phyloP scores from a whole-genome alignment of 2,888 invertebrate species.

The Frankliniella intonsa region DNA sequence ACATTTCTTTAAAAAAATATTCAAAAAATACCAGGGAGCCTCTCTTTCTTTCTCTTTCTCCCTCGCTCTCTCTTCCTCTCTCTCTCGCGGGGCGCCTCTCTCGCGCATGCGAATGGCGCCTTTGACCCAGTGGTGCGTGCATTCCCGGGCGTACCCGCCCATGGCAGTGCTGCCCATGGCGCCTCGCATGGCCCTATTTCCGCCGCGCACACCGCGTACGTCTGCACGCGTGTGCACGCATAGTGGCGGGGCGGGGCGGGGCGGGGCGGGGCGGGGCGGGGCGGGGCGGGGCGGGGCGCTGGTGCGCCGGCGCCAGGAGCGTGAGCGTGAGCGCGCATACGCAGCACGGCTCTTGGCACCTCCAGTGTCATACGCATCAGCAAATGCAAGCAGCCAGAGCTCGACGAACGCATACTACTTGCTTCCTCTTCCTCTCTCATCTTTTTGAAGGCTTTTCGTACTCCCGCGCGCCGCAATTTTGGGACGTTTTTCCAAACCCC shows the following conservation, averaged over 20 bases:
- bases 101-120: background rate
- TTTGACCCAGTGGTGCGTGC: background rate
- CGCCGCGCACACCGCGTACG: too few relatives aligned
- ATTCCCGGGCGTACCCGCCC: background rate
- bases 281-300: background rate
- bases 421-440: too few relatives aligned
- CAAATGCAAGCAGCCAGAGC: too few relatives aligned
- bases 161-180: background rate
- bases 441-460: too few relatives aligned
- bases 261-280: too few relatives aligned
- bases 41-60: background rate
- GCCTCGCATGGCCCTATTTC: background rate
- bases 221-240: background rate
- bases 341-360: background rate
- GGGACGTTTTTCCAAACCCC: too few relatives aligned
- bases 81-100: background rate
- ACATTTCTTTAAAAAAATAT: too few relatives aligned
- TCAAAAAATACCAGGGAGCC: too few relatives aligned
- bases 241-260: background rate
- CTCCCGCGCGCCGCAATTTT: too few relatives aligned
- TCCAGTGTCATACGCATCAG: too few relatives aligned
- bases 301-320: background rate
- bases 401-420: too few relatives aligned
- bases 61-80: background rate
- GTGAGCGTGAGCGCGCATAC: background rate